phyloP scores from a whole-genome alignment of 2,888 invertebrate species.

The Phorcus lineatus region DNA sequence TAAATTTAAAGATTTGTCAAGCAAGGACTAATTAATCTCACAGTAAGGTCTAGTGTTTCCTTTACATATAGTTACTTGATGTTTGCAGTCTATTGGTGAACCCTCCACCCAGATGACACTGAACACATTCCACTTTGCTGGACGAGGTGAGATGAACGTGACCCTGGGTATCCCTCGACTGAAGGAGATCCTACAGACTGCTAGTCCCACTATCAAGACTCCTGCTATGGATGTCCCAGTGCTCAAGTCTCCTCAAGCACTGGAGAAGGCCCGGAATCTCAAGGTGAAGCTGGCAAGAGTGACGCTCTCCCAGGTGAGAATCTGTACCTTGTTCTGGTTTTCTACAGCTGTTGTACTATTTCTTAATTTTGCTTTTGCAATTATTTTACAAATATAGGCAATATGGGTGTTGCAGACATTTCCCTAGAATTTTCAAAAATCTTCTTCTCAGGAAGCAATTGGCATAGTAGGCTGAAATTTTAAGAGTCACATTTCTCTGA shows the following conservation, averaged over 20 bases:
- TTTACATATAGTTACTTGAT: background rate
- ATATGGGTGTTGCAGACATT: too few relatives aligned
- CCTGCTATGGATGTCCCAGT: constrained; percentile 97
- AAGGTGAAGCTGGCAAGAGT: constrained; percentile 82
- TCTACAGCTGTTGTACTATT: background rate
- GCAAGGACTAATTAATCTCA: too few relatives aligned
- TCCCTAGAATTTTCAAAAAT: too few relatives aligned
- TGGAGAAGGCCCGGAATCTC: constrained; percentile 81
- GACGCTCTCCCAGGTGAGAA: constrained; percentile 78
- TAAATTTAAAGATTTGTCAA: too few relatives aligned
- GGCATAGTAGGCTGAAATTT: too few relatives aligned
- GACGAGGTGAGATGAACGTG: constrained; percentile 99
- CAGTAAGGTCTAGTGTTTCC: background rate
- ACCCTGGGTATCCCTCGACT: constrained; percentile 98
- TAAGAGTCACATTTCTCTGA: too few relatives aligned
- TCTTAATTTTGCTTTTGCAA: too few relatives aligned
- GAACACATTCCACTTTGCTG: constrained; percentile 99
- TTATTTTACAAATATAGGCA: too few relatives aligned
- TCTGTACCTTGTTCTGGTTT: background rate
- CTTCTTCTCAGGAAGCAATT: too few relatives aligned
- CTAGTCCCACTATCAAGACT: constrained; percentile 93
- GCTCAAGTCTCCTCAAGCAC: constrained; percentile 72
- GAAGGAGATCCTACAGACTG: constrained; percentile 96
- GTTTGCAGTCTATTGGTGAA: constrained; percentile 89
- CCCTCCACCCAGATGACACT: constrained; percentile 99